phyloP scores from a whole-genome alignment of 2,888 invertebrate genomes.

The Phanerotoma sp. region DNA sequence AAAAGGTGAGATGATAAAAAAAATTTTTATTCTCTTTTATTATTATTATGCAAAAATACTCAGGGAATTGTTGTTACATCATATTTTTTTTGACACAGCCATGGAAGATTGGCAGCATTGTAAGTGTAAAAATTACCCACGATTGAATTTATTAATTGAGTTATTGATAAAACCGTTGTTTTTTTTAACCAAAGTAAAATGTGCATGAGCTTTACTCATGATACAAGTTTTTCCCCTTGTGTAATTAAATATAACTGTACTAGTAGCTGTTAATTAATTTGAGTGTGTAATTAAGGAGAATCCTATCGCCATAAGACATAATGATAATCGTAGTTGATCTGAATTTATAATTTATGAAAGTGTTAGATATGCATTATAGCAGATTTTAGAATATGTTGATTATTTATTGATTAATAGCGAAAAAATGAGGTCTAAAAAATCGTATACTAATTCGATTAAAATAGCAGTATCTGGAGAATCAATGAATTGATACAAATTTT shows the following conservation, averaged over 20 bases:
- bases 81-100: slow-evolving; percentile 61
- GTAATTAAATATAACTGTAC: background rate
- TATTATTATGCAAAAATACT: slow-evolving; percentile 14
- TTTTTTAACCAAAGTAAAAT: background rate
- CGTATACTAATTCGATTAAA: no score
- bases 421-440: no score
- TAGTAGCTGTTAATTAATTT: background rate
- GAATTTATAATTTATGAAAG: no score
- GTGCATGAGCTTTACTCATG: slow-evolving; percentile 10
- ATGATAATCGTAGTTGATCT: no score
- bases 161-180: background rate
- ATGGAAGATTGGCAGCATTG: slow-evolving; percentile 71
- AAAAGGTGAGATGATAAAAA: slow-evolving; percentile 64
- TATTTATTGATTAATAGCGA: no score
- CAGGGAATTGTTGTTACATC: slow-evolving; percentile 28
- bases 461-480: no score
- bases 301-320: no score
- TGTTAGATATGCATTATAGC: background rate
- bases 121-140: slow-evolving; percentile 58
- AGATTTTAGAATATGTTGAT: no score
- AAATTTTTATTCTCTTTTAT: slow-evolving; percentile 17
- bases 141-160: slow-evolving; percentile 10
- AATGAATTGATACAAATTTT: no score
- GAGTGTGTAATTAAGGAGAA: slow-evolving; percentile 11
- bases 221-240: background rate